A percentile compares a stretch with the other conserved stretches of the same genome.
These are phyloP conservation scores for Eubucco bourcierii DNA, from an alignment of 2,113 vertebrate genomes.

Conservation along the genomic window DNA sequence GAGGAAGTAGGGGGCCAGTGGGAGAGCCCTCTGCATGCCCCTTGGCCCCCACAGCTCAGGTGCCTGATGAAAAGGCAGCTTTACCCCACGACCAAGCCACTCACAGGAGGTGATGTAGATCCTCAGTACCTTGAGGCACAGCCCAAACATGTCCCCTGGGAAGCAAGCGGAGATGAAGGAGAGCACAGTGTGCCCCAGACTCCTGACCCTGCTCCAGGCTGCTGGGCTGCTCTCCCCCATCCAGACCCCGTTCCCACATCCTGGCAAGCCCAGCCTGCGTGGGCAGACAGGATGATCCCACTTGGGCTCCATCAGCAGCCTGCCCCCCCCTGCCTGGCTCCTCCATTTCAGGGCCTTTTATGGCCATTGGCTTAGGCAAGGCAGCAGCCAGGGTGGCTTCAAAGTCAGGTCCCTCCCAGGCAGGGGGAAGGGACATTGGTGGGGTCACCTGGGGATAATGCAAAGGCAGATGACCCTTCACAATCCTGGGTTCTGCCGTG, in stretches of 20 bases:
- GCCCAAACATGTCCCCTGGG: accelerated
- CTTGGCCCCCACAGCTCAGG: background rate
- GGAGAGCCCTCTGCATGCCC: background rate
- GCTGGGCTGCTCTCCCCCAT: background rate
- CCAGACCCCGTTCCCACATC: background rate
- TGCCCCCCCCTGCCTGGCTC: background rate
- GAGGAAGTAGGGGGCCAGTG: background rate
- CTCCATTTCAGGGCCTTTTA: conserved; percentile 62
- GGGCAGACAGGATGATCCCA: background rate
- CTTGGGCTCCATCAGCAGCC: background rate
- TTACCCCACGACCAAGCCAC: background rate
- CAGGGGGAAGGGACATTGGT: background rate
- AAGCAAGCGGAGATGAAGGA: background rate
- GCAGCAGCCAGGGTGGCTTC: background rate
- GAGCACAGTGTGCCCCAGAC: background rate
- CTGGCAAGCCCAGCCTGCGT: background rate
- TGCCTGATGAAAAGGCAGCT: conserved; percentile 26
- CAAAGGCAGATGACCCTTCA: accelerated
- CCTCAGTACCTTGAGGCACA: accelerated
- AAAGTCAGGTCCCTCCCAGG: background rate
- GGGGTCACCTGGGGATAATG: background rate
- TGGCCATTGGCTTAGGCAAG: conserved; percentile 3
- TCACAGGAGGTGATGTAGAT: background rate
- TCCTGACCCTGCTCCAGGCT: accelerated
- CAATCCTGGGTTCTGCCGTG: background rate